phyloP scores from a whole-genome alignment of 2,113 vertebrate genomes.

The Suricata suricatta region DNA sequence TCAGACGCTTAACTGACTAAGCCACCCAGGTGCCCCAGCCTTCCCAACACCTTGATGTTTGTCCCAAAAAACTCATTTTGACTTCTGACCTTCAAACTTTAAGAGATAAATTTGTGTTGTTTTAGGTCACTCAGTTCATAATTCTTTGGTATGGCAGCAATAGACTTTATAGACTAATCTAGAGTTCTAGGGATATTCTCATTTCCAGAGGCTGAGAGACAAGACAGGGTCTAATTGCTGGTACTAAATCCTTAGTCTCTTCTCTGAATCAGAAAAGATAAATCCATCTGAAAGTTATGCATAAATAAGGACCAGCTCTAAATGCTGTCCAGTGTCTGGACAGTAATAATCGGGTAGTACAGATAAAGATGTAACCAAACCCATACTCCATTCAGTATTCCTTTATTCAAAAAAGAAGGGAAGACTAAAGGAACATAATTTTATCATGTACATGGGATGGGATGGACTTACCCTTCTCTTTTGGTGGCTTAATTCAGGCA shows the following conservation, averaged over 20 bases:
- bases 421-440: neutral
- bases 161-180: neutral
- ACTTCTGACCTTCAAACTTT: neutral
- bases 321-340: neutral
- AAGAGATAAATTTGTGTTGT: neutral
- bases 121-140: neutral
- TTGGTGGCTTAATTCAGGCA: neutral
- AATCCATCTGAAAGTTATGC: neutral
- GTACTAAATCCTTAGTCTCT: neutral
- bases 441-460: neutral
- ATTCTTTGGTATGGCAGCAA: neutral
- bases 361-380: neutral
- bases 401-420: neutral
- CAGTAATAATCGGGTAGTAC: neutral
- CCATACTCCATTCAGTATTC: neutral
- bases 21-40: neutral
- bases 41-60: neutral
- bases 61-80: neutral
- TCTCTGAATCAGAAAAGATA: neutral
- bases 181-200: neutral
- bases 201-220: neutral
- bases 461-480: neutral
- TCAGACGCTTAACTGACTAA: no score
- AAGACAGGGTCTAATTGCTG: neutral
- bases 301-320: neutral